These are phyloP conservation scores for Dicyrtoma fusca DNA, from an alignment of 2,888 invertebrate species.

Conservation along the genomic window DNA sequence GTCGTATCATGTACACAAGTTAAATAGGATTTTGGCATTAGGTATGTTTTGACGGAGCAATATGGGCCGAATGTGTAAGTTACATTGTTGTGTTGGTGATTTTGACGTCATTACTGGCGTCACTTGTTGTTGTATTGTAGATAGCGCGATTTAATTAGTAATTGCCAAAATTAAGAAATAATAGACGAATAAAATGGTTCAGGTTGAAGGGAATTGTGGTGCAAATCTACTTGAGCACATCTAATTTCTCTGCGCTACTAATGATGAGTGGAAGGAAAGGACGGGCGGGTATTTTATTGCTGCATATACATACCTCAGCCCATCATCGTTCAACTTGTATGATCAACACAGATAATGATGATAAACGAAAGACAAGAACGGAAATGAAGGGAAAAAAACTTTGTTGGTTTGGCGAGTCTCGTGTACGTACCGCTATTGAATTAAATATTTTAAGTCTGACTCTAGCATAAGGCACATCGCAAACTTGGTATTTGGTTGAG, in stretches of 20 bases:
- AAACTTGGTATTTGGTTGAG: no score
- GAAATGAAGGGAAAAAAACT: slow-evolving; percentile 19
- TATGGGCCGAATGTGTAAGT: no score
- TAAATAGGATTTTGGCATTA: no score
- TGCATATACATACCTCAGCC: background rate
- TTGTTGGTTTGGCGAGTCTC: slow-evolving; percentile 9
- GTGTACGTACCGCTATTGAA: background rate
- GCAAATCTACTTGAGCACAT: slow-evolving; percentile 7
- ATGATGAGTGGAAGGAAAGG: slow-evolving; percentile 29
- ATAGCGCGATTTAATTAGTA: no score
- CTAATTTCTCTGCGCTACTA: slow-evolving; percentile 37
- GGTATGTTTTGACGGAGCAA: no score
- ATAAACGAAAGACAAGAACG: slow-evolving; percentile 24
- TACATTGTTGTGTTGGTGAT: no score
- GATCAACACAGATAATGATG: slow-evolving; percentile 7
- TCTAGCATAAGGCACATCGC: no score
- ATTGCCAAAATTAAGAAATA: no score
- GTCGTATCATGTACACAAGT: no score
- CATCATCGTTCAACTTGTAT: background rate
- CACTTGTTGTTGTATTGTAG: no score
- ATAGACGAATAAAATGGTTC: slow-evolving; percentile 17
- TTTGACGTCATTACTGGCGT: no score
- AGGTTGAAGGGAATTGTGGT: slow-evolving; percentile 24
- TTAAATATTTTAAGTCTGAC: background rate
- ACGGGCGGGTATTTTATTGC: slow-evolving; percentile 14